phyloP scores from a whole-genome alignment of 2,797 vertebrate genomes.

The Poeciliopsis paucimaculata region DNA sequence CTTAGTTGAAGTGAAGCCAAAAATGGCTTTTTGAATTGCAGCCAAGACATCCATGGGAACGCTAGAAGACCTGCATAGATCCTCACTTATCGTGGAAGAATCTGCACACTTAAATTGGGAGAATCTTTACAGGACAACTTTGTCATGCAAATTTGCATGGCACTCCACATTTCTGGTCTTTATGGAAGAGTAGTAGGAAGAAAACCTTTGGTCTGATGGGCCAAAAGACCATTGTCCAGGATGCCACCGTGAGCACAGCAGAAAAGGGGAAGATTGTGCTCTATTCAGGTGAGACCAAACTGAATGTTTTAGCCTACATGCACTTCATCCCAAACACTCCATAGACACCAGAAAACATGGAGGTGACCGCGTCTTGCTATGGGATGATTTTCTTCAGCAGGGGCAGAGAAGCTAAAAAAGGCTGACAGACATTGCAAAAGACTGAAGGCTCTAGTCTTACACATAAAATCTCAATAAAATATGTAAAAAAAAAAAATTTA shows the following conservation, averaged over 20 bases:
- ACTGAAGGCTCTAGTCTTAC: background rate
- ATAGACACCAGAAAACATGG: background rate
- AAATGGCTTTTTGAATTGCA: constrained; percentile 2
- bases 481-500: background rate
- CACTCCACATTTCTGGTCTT: background rate
- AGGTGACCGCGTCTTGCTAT: background rate
- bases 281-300: background rate
- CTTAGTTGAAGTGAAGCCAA: background rate
- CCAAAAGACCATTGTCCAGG: background rate
- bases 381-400: background rate
- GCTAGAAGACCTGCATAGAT: background rate
- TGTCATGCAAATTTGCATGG: background rate
- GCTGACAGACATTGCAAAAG: background rate
- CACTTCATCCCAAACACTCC: background rate
- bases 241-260: background rate
- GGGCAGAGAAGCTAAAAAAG: background rate
- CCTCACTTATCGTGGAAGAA: background rate
- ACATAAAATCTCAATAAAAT: background rate
- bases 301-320: background rate
- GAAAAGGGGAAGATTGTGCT: background rate
- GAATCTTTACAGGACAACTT: background rate
- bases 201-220: background rate
- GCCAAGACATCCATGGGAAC: background rate
- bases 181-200: background rate
- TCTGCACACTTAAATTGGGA: background rate